Conservation (phyloP, 1,140 invertebrate genomes). For the Archegozetes longisetosus region DNA sequence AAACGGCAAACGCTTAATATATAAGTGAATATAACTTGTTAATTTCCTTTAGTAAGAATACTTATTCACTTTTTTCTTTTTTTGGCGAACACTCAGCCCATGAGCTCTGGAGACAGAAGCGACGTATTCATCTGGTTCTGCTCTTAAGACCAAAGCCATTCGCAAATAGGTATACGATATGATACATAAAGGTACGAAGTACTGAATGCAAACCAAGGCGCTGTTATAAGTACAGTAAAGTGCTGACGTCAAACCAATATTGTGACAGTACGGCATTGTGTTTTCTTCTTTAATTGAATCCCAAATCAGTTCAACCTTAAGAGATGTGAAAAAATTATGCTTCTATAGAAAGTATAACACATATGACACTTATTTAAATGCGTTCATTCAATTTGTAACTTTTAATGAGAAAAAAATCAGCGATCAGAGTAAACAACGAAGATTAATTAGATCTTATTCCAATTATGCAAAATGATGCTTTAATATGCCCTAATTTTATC, state of each 20-base stretch:
- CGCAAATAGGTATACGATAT: slow-evolving; percentile 58
- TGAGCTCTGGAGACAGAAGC: slow-evolving; percentile 48
- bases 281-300: slow-evolving; percentile 1
- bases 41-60: too few species aligned
- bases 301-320: neutral
- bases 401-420: too few species aligned
- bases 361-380: neutral
- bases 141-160: slow-evolving; percentile 53
- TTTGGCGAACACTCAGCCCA: slow-evolving; percentile 49
- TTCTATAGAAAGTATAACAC: neutral
- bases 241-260: slow-evolving; percentile 34
- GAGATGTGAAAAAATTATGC: neutral
- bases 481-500: too few species aligned
- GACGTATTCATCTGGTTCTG: slow-evolving; percentile 51
- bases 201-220: slow-evolving; percentile 43
- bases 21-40: too few species aligned
- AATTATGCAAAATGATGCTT: too few species aligned
- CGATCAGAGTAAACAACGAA: too few species aligned
- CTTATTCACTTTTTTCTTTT: too few species aligned
- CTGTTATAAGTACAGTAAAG: slow-evolving; percentile 36
- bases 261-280: slow-evolving; percentile 39
- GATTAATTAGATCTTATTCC: too few species aligned
- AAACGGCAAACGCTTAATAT: too few species aligned
- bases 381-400: too few species aligned
- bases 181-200: slow-evolving; percentile 51